Conservation (phyloP, 2,113 vertebrate genomes). For the Himantopus leucocephalus region DNA sequence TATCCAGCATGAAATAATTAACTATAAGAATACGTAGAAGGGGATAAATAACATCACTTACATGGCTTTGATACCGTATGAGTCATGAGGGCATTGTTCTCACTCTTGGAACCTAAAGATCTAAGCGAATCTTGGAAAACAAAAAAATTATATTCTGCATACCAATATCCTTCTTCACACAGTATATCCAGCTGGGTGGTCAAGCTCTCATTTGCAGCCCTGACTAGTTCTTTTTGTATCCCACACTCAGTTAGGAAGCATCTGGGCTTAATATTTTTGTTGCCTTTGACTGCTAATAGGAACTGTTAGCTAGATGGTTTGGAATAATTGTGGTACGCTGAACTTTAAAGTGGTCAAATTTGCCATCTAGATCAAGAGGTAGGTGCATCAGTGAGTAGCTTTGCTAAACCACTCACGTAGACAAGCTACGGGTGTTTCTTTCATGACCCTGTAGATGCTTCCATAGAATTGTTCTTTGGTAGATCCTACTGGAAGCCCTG, state of each 20-base stretch:
- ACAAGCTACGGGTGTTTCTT: not conserved
- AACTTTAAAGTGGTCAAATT: not conserved
- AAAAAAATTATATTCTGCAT: not conserved
- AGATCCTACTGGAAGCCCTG: not conserved
- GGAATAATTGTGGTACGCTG: not conserved
- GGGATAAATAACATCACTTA: not conserved
- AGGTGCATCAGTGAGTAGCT: not conserved
- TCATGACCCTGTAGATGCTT: not conserved
- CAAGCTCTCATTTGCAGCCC: not conserved
- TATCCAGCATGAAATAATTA: not conserved
- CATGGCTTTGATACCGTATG: not conserved
- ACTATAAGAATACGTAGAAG: not conserved
- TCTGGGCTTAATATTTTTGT: not conserved
- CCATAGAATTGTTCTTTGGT: not conserved
- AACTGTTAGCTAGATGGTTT: not conserved
- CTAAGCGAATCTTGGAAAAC: not conserved
- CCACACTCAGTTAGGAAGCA: not conserved
- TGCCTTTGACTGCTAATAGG: not conserved
- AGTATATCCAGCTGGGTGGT: not conserved
- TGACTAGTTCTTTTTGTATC: not conserved
- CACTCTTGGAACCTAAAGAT: not conserved
- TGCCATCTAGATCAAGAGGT: not conserved
- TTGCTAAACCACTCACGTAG: not conserved
- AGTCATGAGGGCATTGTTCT: not conserved
- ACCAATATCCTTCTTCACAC: not conserved